Evolutionary conservation across 2,888 invertebrate genomes (phyloP).

Genomic region (Micropterix aruncella): DNA sequence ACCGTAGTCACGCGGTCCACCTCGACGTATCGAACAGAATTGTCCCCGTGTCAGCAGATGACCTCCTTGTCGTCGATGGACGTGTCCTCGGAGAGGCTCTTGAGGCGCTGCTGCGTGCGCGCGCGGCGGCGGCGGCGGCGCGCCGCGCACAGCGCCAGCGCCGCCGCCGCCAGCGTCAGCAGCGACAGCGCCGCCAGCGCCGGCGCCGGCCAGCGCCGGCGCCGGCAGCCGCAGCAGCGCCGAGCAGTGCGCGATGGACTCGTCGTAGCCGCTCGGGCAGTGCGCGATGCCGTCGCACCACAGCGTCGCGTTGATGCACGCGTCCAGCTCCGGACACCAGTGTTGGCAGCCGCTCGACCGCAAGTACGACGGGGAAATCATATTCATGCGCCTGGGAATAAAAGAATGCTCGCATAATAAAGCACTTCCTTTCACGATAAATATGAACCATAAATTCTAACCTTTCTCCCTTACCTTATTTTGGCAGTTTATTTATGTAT

Average conservation of each 20-base stretch:
- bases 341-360: slow-evolving; percentile 59
- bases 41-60: slow-evolving; percentile 93
- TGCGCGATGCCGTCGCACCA: slow-evolving; percentile 72
- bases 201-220: slow-evolving; percentile 48
- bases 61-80: slow-evolving; percentile 78
- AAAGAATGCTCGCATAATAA: no score
- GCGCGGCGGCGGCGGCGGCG: slow-evolving; percentile 57
- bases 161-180: slow-evolving; percentile 30
- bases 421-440: no score
- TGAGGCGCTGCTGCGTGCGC: slow-evolving; percentile 64
- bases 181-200: slow-evolving; percentile 29
- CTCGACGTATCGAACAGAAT: slow-evolving; percentile 87
- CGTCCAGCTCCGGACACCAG: slow-evolving; percentile 66
- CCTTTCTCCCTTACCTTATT: no score
- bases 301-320: slow-evolving; percentile 63
- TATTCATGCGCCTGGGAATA: slow-evolving; percentile 33
- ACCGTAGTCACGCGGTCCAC: slow-evolving; percentile 84
- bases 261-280: slow-evolving; percentile 70
- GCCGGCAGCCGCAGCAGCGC: slow-evolving; percentile 63
- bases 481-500: no score
- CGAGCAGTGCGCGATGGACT: slow-evolving; percentile 67
- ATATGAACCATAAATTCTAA: no score
- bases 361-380: slow-evolving; percentile 39
- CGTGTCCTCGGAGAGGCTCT: slow-evolving; percentile 70
- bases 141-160: slow-evolving; percentile 30